A percentile compares a stretch with the other conserved stretches of the same genome.
Conservation (phyloP, 2,888 invertebrate species). For the Stenchaetothrips biformis region DNA sequence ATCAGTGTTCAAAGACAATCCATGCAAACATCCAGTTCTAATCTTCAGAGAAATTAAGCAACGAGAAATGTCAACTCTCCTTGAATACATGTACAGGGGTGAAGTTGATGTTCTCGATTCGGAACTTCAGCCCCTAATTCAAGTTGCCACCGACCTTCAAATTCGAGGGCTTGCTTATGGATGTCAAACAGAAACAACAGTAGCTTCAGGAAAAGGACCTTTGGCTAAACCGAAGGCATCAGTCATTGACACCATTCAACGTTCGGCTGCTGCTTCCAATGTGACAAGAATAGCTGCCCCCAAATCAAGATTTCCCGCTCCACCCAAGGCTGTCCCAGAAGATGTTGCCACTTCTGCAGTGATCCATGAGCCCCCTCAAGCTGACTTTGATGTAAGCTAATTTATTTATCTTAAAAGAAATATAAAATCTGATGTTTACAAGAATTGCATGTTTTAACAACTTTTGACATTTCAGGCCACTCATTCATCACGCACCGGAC, state of each 20-base stretch:
- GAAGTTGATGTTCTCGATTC: conserved; percentile 62
- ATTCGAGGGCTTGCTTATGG: conserved; percentile 55
- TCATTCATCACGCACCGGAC: neutral
- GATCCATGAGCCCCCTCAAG: neutral
- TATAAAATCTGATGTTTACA: neutral
- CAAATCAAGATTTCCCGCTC: neutral
- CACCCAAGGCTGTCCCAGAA: neutral
- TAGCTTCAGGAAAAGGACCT: conserved; percentile 34
- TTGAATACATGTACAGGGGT: conserved; percentile 68
- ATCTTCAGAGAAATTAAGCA: conserved; percentile 61
- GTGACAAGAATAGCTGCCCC: neutral
- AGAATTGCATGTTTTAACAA: neutral
- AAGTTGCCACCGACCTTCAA: conserved; percentile 63
- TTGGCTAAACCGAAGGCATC: conserved; percentile 19
- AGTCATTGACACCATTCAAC: neutral
- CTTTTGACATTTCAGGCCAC: neutral
- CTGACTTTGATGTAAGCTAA: neutral
- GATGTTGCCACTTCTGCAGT: neutral
- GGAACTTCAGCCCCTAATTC: conserved; percentile 59
- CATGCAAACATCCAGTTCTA: conserved; percentile 67
- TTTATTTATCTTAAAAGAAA: neutral
- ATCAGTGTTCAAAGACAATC: conserved; percentile 67
- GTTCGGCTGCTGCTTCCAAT: neutral
- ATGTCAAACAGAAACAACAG: neutral
- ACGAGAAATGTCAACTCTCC: conserved; percentile 60